Evolutionary conservation across 2,888 invertebrate species (phyloP).

Genomic region (Oscheius onirici): DNA sequence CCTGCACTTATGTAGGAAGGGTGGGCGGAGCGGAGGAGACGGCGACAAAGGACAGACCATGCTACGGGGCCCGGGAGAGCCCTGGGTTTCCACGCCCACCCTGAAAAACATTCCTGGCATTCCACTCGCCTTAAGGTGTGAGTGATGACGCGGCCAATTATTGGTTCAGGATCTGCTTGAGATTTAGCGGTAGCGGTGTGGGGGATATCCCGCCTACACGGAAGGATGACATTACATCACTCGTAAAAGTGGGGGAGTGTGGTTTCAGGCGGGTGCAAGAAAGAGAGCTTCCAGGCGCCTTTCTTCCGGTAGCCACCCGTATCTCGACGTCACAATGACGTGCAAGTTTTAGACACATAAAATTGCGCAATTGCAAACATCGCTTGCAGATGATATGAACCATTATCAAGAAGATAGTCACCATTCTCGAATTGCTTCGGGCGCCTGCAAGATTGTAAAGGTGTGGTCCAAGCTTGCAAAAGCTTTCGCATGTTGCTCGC

Average conservation of each 20-base stretch:
- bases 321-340: constrained; percentile 5
- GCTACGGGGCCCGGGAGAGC: constrained; percentile 2
- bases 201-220: background rate
- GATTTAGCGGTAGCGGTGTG: background rate
- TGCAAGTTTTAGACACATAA: background rate
- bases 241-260: background rate
- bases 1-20: constrained; percentile 23
- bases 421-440: background rate
- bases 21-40: constrained; percentile 16
- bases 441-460: background rate
- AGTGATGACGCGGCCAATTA: background rate
- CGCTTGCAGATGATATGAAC: constrained; percentile 4
- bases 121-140: constrained; percentile 3
- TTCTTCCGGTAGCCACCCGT: background rate
- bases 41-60: background rate
- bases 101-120: constrained; percentile 18
- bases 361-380: constrained; percentile 16
- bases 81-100: constrained; percentile 12
- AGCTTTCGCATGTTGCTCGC: background rate
- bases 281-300: constrained; percentile 1
- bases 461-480: constrained; percentile 8
- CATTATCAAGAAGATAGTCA: background rate
- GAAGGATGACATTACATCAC: constrained; percentile 21
- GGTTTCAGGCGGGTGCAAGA: background rate
- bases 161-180: background rate